Conservation (phyloP, 1,140 invertebrate genomes). For the Tribolium madens region DNA sequence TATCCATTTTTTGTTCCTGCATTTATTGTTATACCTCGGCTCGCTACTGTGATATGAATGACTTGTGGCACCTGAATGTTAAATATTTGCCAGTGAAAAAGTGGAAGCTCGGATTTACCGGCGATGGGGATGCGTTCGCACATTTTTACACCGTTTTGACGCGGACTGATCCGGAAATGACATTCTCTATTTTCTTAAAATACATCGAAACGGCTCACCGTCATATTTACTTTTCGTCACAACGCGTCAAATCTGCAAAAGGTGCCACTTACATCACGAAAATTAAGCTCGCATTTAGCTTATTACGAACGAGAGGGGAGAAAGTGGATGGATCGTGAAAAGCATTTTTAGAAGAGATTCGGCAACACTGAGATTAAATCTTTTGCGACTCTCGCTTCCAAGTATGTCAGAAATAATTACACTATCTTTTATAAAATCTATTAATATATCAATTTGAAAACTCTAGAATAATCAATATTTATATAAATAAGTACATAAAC, state of each 20-base stretch:
- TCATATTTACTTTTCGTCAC: background rate
- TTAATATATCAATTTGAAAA: no score
- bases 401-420: no score
- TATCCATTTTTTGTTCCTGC: conserved; percentile 47
- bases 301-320: background rate
- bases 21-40: conserved; percentile 53
- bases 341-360: background rate
- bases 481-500: no score
- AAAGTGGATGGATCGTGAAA: background rate
- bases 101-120: conserved; percentile 27
- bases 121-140: conserved; percentile 7
- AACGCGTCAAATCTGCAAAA: background rate
- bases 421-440: no score
- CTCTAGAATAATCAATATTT: no score
- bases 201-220: background rate
- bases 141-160: conserved; percentile 29
- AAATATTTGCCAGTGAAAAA: conserved; percentile 49
- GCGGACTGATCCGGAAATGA: conserved; percentile 15
- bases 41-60: conserved; percentile 49
- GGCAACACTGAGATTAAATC: no score
- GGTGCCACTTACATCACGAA: background rate
- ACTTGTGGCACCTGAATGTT: conserved; percentile 50
- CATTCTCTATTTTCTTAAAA: conserved; percentile 10
- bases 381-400: no score
- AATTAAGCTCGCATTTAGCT: background rate